Conservation (phyloP, 2,797 vertebrate genomes). For the Sebastes vulpes region DNA sequence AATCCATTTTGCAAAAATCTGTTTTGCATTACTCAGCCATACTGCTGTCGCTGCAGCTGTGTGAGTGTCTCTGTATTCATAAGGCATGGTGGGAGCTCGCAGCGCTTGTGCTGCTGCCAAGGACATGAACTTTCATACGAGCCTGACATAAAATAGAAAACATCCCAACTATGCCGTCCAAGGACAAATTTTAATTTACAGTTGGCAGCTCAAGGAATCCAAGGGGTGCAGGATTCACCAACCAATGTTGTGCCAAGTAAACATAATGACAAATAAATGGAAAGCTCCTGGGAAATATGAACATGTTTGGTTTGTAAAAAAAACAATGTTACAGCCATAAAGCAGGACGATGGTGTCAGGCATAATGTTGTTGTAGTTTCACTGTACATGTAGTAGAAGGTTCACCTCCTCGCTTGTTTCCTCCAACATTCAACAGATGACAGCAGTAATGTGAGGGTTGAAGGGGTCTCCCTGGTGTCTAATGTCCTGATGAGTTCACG, state of each 20-base stretch:
- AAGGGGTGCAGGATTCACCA: constrained; percentile 8
- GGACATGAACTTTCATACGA: constrained; percentile 48
- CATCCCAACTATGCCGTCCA: constrained; percentile 17
- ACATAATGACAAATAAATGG: constrained; percentile 47
- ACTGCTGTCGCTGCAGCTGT: constrained; percentile 14
- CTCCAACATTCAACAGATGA: constrained; percentile 42
- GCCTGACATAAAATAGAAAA: constrained; percentile 25
- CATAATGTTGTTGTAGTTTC: not conserved
- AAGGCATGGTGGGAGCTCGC: constrained; percentile 4
- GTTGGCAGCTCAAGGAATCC: constrained; percentile 22
- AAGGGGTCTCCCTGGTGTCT: constrained; percentile 45
- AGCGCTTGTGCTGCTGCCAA: constrained; percentile 25
- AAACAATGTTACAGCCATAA: constrained; percentile 24
- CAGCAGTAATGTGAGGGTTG: constrained; percentile 12
- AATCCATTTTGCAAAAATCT: constrained; percentile 49
- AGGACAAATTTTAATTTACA: constrained; percentile 58
- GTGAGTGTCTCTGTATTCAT: constrained; percentile 32
- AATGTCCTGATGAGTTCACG: constrained; percentile 69
- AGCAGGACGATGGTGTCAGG: not conserved
- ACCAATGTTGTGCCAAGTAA: constrained; percentile 31
- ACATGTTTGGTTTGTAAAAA: constrained; percentile 19
- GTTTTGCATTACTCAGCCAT: constrained; percentile 25
- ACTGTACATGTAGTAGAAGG: not conserved
- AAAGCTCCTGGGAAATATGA: constrained; percentile 46
- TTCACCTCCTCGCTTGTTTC: constrained; percentile 29